Evolutionary conservation across 2,113 vertebrate genomes (phyloP), one percentile per base, ranked within the genome.

Genomic region (Platysteira castanea): DNA sequence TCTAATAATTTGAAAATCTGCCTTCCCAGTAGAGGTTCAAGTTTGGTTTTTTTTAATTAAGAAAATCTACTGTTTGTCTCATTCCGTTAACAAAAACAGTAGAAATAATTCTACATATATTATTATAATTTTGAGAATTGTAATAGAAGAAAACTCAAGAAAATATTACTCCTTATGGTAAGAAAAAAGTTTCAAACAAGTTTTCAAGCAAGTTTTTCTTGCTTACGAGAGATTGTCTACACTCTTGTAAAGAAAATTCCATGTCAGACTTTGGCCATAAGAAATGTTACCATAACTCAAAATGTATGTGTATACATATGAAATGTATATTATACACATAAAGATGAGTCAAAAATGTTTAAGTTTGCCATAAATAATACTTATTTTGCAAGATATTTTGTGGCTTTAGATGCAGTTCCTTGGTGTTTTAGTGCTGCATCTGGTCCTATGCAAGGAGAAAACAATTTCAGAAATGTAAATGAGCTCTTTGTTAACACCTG

Each of bases 401-500:
- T 44, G 9, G 10, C 22, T 83, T 77, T 59, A 82, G 46, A 63
- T 52, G 54, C 33, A 69, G 47, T 67, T 86, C 14, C 30, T 86
- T 52, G 13, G 53, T 28, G 26, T 35, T 24, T 42, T 75, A 53
- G 28, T 56, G 75, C 20, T 84, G 77, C 86, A 92, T 87, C 84
- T 20, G 74, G 57, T 47, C 73, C 39, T 75, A 61, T 42, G 35
- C 8, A 5, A 44, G 42, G 42, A 44, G 42, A 44, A 95, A 95
- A 82, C 54, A 84, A 77, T 82, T 73, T 79, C 84, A 91, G 74
- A 96, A 95, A 96, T 91, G 60, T 87, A 97, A 97, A 79, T 91
- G 49, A 93, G 67, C 73, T 39, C 75, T 96, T 96, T 79, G 50
- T 92, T 94, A 92, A 73, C 95, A 68, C 23, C 13, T 80, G 33